These are phyloP conservation scores for Equus quagga DNA, from an alignment of 2,113 vertebrate species.

Conservation along the genomic window DNA sequence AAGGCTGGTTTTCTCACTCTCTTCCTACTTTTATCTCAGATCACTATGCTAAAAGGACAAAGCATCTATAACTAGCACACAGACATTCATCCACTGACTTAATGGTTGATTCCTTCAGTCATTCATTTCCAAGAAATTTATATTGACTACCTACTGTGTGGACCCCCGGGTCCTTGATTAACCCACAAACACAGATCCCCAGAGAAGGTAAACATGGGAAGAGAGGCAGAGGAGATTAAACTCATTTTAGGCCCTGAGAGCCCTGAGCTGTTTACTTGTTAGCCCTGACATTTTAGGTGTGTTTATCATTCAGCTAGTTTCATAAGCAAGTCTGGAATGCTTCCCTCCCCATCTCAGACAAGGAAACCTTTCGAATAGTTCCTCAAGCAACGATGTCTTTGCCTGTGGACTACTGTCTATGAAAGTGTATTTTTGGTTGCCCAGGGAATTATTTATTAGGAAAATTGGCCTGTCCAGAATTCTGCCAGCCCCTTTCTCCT, in stretches of 20 bases:
- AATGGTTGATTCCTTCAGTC: not conserved
- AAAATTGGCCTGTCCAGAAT: not conserved
- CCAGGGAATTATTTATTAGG: not conserved
- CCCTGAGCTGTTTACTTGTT: not conserved
- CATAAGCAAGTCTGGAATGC: slow-evolving; percentile 19
- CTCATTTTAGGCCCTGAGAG: slow-evolving; percentile 27
- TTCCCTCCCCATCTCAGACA: not conserved
- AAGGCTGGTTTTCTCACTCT: not conserved
- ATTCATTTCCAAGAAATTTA: slow-evolving; percentile 8
- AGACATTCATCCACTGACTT: not conserved
- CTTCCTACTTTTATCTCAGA: not conserved
- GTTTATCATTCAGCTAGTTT: slow-evolving; percentile 48
- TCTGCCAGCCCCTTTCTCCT: not conserved
- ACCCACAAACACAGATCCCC: not conserved
- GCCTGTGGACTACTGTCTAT: not conserved
- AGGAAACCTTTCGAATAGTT: not conserved
- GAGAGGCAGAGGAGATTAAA: not conserved
- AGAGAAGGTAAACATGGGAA: not conserved
- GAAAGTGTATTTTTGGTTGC: not conserved
- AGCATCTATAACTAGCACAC: not conserved
- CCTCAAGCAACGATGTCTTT: not conserved
- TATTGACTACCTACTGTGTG: not conserved
- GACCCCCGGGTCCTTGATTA: not conserved
- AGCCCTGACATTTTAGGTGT: slow-evolving; percentile 46
- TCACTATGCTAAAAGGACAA: not conserved